Evolutionary conservation across 2,797 vertebrate species (phyloP).

Genomic region (Luscinia luscinia): DNA sequence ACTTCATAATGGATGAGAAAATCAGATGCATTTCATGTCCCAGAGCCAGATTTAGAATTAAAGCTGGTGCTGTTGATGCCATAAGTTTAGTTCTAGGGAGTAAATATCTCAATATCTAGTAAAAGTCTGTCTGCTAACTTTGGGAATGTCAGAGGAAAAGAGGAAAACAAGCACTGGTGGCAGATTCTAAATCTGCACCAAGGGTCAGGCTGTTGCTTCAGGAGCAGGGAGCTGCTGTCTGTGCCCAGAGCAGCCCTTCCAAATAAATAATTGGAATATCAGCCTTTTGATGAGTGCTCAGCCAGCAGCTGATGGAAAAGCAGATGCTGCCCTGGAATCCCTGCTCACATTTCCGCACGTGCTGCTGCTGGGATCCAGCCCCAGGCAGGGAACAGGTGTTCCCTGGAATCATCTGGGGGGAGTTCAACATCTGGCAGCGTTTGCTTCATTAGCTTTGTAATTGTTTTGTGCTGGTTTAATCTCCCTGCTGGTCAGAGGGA

Average conservation of each 20-base stretch:
- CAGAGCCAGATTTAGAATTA: background rate
- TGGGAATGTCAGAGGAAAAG: background rate
- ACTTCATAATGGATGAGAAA: slow-evolving; percentile 32
- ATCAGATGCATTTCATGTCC: background rate
- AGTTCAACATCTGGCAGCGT: background rate
- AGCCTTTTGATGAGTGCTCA: background rate
- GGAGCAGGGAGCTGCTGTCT: background rate
- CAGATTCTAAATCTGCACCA: background rate
- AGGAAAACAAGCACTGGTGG: background rate
- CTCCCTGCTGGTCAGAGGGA: background rate
- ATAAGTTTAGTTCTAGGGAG: background rate
- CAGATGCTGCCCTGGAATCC: slow-evolving; percentile 8
- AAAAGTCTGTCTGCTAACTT: background rate
- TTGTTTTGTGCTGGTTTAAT: background rate
- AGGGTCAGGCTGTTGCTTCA: background rate
- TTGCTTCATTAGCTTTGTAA: background rate
- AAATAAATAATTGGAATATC: background rate
- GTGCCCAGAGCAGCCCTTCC: background rate
- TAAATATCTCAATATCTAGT: background rate
- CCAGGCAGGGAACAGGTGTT: slow-evolving; percentile 8
- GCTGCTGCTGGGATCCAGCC: background rate
- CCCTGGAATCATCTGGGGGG: background rate
- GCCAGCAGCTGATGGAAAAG: background rate
- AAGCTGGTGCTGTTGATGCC: background rate
- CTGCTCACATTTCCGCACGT: rapidly evolving